Base-by-base conservation (phyloP, 2,113 vertebrate genomes). In the Lamprotornis superbus region DNA sequence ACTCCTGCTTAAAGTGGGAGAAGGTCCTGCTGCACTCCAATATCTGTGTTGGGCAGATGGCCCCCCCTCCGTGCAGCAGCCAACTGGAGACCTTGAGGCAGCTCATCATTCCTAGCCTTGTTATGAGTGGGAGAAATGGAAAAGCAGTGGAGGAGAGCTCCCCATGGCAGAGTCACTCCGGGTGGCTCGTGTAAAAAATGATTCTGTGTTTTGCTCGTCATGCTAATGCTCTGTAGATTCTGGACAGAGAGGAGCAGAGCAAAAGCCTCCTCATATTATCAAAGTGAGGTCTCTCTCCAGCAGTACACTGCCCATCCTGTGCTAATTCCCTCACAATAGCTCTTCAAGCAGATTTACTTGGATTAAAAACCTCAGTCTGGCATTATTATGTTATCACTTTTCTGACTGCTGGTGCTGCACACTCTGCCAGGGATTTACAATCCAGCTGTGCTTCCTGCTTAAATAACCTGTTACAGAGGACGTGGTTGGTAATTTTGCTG, bases 311-410 rank as follows among this genome's bases (percentile, higher is more conserved):
- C 71, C 90, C 59, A 33, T 42, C 76, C 90, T 80, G 33, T 67
- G 93, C 85, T 94, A 90, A 93, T 93, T 93, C 91, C 59, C 65
- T 87, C 79, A 77, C 88, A 92, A 75, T 90, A 74, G 92, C 71
- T 85, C 52, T 84, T 89, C 69, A 79, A 89, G 80, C 76, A 95
- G 90, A 93, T 94, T 92, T 96, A 65, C 81, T 90, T 73, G 71
- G 92, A 93, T 93, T 96, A 96, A 92, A 92, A 81, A 11, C 69
- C 73, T 67, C 65, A 44, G 90, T 84, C 74, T 70, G 39, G 53
- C 47, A 63, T 92, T 89, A 63, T 84, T 80, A 49, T 78, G 90
- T 90, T 95, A 74, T 77, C 76, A 60, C 92, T 93, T 86, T 44
- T 82, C 86, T 91, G 76, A 76, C 83, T 79, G 90, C 81, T 57